Evolutionary conservation across 2,888 invertebrate species (phyloP).

Genomic region (Drosophila barbarae): DNA sequence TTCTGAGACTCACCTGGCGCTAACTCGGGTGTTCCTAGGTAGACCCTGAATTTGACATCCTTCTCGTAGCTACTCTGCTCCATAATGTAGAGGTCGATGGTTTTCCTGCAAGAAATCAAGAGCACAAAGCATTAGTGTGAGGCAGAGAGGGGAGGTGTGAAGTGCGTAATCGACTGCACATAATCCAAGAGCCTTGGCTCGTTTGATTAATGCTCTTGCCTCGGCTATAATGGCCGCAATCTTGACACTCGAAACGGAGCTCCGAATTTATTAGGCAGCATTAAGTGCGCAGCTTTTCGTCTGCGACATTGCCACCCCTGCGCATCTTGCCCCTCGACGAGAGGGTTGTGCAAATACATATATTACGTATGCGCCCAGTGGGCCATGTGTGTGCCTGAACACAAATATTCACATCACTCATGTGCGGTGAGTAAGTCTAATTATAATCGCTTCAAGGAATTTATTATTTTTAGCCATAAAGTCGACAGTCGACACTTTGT

Average conservation of each 20-base stretch:
- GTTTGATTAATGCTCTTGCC: constrained; percentile 56
- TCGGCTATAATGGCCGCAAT: constrained; percentile 58
- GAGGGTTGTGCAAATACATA: constrained; percentile 17
- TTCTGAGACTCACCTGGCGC: constrained; percentile 86
- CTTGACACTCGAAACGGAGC: constrained; percentile 60
- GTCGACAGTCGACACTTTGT: constrained; percentile 11
- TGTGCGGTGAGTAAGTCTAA: constrained; percentile 19
- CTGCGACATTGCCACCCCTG: constrained; percentile 26
- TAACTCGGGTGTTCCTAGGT: constrained; percentile 92
- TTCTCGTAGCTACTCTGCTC: constrained; percentile 99
- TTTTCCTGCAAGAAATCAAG: constrained; percentile 86
- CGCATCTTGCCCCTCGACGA: constrained; percentile 1
- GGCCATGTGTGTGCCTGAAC: constrained; percentile 21
- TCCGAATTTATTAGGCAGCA: constrained; percentile 62
- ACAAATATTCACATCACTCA: constrained; percentile 64
- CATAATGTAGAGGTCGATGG: constrained; percentile 88
- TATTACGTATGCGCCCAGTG: constrained; percentile 50
- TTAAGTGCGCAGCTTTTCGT: constrained; percentile 34
- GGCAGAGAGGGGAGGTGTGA: neutral
- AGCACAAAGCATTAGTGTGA: constrained; percentile 36
- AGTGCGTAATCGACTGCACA: constrained; percentile 22
- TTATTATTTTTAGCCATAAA: constrained; percentile 28
- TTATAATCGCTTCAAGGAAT: constrained; percentile 29
- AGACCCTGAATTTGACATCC: constrained; percentile 94
- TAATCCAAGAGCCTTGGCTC: constrained; percentile 9